phyloP scores from a whole-genome alignment of 2,113 vertebrate genomes.

The Sus scrofa region T2T-Sscrofa CM000824.6:121272001-121272500 shows the following conservation, averaged over 20 bases:
- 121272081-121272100: conserved; percentile 37
- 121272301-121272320: conserved; percentile 33
- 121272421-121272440: conserved; percentile 26
- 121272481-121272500: not conserved
- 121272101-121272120: not conserved
- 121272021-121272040: not conserved
- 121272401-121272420: not conserved
- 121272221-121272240: conserved; percentile 59
- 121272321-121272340: not conserved
- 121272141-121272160: conserved; percentile 37
- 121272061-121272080: conserved; percentile 11
- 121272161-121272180: conserved; percentile 47
- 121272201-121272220: conserved; percentile 67
- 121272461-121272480: not conserved
- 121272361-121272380: not conserved
- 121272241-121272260: not conserved
- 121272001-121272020: conserved; percentile 52
- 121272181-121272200: conserved; percentile 57
- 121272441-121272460: not conserved
- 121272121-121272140: conserved; percentile 22
- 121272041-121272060: conserved; percentile 14
- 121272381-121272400: not conserved
- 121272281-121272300: conserved; percentile 11
- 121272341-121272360: not conserved
- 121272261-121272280: conserved; percentile 48